Percentiles rank a stretch among this genome's conserved stretches.
phyloP scores from a whole-genome alignment of 2,113 vertebrate genomes.

The Heterotilapia buettikoferi region DNA sequence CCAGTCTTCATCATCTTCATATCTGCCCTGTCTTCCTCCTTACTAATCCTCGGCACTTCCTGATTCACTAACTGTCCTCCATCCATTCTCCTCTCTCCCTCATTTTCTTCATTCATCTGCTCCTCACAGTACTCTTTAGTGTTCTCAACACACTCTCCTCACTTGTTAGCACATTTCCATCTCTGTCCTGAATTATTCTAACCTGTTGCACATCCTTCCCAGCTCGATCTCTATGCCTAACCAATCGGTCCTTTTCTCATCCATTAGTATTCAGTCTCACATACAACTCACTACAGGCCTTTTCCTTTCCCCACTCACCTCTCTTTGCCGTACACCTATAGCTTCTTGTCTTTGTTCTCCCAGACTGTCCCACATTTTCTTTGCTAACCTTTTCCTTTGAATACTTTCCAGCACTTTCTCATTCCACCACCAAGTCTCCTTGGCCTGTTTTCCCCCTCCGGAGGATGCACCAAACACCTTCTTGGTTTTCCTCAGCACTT shows the following conservation, averaged over 20 bases:
- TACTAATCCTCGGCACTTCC: not conserved
- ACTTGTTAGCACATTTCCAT: not conserved
- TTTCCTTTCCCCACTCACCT: not conserved
- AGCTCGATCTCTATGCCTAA: not conserved
- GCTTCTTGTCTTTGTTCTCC: not conserved
- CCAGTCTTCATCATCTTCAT: not conserved
- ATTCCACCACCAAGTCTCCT: not conserved
- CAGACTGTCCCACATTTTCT: not conserved
- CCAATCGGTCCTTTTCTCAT: not conserved
- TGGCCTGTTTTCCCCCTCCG: fast-evolving
- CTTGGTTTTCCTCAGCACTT: not conserved
- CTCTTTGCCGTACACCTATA: not conserved
- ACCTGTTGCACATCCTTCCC: not conserved
- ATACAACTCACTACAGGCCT: not conserved
- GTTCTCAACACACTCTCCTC: not conserved
- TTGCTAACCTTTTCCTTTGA: not conserved
- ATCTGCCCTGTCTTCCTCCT: not conserved
- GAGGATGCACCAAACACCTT: not conserved
- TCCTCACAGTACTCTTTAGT: not conserved
- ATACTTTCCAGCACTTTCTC: not conserved
- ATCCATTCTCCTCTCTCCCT: not conserved
- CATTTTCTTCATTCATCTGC: not conserved
- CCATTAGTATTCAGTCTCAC: not conserved
- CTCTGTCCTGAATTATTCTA: not conserved
- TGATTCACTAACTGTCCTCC: not conserved